These are phyloP conservation scores for Monomorium pharaonis DNA, from an alignment of 1,140 invertebrate genomes.

Conservation along the genomic window DNA sequence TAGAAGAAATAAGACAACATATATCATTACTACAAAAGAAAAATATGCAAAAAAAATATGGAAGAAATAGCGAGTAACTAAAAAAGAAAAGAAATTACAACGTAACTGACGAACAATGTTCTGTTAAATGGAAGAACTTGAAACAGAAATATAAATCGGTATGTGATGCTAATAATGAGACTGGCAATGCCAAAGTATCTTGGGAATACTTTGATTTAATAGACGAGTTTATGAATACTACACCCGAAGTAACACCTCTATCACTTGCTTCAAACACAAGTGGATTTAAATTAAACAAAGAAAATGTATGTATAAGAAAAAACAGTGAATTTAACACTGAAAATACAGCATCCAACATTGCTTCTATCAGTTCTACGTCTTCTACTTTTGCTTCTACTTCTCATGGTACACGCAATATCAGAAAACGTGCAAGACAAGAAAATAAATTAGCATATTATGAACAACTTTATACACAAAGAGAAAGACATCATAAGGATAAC, in stretches of 20 bases:
- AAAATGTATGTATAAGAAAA: not conserved
- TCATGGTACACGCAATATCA: not conserved
- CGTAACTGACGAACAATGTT: not conserved
- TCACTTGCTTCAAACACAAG: constrained; percentile 4
- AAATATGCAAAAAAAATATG: not conserved
- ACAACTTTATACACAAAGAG: not conserved
- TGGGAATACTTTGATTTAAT: constrained; percentile 6
- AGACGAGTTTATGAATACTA: not conserved
- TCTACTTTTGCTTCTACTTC: not conserved
- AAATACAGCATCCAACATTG: not conserved
- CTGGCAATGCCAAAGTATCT: not conserved
- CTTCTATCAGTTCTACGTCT: not conserved
- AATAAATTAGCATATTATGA: not conserved
- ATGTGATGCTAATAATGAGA: not conserved
- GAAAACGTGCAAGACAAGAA: not conserved
- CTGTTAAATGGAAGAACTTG: too few relatives aligned
- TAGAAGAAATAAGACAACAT: not conserved
- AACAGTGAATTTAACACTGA: not conserved
- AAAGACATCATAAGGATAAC: not conserved
- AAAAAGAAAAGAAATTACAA: not conserved
- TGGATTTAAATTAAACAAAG: not conserved
- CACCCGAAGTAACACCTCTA: not conserved
- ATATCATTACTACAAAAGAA: not conserved
- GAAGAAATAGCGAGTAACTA: not conserved
- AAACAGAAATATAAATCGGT: constrained; percentile 3